A percentile compares a stretch with the other conserved stretches of the same genome.
Evolutionary conservation across 1,140 invertebrate genomes (phyloP).

Genomic region (Nephotettix cincticeps): DNA sequence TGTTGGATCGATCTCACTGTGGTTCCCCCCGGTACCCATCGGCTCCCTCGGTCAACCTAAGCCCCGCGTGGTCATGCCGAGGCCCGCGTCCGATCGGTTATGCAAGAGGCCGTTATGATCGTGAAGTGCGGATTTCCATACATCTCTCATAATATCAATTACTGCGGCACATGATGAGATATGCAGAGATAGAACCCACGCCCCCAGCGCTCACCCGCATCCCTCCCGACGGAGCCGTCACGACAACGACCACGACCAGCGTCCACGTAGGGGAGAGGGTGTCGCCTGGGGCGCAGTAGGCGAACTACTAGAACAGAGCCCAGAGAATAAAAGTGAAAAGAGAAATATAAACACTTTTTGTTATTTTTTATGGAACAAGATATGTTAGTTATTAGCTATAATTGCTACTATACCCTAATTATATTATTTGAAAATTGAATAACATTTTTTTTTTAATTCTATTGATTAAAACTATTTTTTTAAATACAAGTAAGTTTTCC

Average conservation of each 20-base stretch:
- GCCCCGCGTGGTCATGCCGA: no score
- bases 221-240: background rate
- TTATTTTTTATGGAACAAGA: no score
- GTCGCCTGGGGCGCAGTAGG: background rate
- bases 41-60: no score
- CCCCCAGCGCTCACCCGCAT: background rate
- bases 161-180: background rate
- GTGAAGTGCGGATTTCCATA: constrained; percentile 13
- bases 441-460: no score
- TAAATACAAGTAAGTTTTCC: no score
- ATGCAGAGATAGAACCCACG: background rate
- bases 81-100: background rate
- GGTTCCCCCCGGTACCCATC: no score
- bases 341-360: background rate
- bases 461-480: no score
- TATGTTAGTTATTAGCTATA: no score
- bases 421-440: no score
- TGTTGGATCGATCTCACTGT: no score
- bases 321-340: background rate
- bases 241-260: background rate
- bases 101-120: background rate
- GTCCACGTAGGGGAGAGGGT: background rate
- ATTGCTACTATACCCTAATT: no score
- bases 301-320: background rate
- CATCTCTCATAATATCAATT: constrained; percentile 22